Conservation (phyloP, 2,797 vertebrate species). For the Propithecus deckenii region DNA sequence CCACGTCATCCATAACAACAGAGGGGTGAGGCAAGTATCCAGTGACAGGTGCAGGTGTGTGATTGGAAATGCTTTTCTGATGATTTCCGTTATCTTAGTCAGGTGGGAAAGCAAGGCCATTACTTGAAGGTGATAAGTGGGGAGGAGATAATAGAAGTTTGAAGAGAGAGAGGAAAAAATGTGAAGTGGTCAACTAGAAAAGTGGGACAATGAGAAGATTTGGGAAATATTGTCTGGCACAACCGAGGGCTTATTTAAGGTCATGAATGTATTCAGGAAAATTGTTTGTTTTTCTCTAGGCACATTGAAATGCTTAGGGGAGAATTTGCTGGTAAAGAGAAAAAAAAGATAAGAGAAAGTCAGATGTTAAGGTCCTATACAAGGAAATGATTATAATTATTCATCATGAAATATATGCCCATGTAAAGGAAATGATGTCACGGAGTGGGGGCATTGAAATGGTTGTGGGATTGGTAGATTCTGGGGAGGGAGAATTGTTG, state of each 20-base stretch:
- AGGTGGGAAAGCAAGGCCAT: not conserved
- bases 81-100: not conserved
- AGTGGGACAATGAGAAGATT: not conserved
- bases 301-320: not conserved
- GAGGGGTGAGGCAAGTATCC: not conserved
- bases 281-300: conserved; percentile 20
- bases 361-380: not conserved
- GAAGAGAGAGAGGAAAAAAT: not conserved
- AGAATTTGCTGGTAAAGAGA: not conserved
- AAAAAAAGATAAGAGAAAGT: not conserved
- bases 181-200: not conserved
- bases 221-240: not conserved
- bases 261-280: conserved; percentile 7
- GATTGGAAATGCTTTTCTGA: not conserved
- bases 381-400: not conserved
- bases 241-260: not conserved
- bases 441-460: not conserved
- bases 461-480: not conserved
- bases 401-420: not conserved
- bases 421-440: not conserved
- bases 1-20: not conserved
- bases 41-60: not conserved
- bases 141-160: not conserved
- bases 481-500: not conserved
- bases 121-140: not conserved